These are phyloP conservation scores for Lindbergichthys nudifrons DNA, from an alignment of 2,797 vertebrate species.

Conservation along the genomic window DNA sequence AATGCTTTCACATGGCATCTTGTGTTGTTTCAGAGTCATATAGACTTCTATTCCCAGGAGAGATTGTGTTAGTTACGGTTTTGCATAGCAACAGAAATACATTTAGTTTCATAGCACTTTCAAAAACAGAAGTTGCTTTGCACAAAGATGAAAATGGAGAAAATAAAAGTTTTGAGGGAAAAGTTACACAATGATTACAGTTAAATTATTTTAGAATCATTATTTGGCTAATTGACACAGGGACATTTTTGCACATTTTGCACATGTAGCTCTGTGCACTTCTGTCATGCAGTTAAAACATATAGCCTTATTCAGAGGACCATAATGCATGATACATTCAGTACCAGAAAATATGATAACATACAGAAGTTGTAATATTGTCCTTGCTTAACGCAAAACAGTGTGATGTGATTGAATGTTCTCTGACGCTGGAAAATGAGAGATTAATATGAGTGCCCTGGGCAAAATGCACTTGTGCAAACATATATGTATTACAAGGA, in stretches of 20 bases:
- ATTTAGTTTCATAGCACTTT: background rate
- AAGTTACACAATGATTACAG: background rate
- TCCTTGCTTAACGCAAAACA: background rate
- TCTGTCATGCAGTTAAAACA: background rate
- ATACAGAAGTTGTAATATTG: background rate
- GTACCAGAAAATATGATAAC: background rate
- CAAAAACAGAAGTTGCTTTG: background rate
- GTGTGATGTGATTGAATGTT: background rate
- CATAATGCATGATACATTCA: background rate
- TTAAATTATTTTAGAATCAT: background rate
- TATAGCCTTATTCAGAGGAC: background rate
- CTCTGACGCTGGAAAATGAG: background rate
- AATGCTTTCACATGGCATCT: background rate
- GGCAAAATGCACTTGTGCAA: constrained; percentile 1
- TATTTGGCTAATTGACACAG: background rate
- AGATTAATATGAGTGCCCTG: background rate
- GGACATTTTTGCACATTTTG: background rate
- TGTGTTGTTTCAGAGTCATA: background rate
- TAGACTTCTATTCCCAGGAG: background rate
- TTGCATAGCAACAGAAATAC: background rate
- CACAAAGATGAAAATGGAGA: background rate
- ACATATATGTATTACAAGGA: background rate
- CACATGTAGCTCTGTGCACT: background rate
- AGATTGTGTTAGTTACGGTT: background rate
- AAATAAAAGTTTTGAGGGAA: background rate